Conservation (phyloP, 2,113 vertebrate species). For the Mormyrus lacerda region DNA sequence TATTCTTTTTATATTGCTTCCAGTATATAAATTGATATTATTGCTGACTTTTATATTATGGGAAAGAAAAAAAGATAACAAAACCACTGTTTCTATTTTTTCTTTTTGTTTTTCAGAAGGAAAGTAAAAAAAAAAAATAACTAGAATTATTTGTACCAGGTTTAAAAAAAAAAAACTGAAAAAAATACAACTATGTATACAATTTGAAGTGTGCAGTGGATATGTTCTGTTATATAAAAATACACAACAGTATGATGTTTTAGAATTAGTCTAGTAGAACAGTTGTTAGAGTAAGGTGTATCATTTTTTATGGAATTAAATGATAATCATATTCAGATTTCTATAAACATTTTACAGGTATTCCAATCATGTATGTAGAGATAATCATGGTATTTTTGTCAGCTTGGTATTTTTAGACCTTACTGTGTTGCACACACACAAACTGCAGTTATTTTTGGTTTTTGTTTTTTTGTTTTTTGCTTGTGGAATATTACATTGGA, state of each 20-base stretch:
- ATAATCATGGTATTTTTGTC: slow-evolving; percentile 80
- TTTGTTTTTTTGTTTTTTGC: slow-evolving; percentile 43
- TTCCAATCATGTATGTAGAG: slow-evolving; percentile 78
- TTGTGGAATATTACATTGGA: slow-evolving; percentile 37
- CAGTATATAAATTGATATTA: slow-evolving; percentile 90
- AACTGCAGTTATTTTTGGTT: slow-evolving; percentile 47
- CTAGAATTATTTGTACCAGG: slow-evolving; percentile 57
- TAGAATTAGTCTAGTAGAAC: slow-evolving; percentile 86
- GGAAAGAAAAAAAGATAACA: slow-evolving; percentile 67
- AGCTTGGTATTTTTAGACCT: slow-evolving; percentile 44
- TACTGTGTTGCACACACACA: slow-evolving; percentile 77
- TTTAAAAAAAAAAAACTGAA: slow-evolving; percentile 66
- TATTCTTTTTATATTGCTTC: slow-evolving; percentile 93
- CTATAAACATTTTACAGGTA: slow-evolving; percentile 87
- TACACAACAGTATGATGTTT: slow-evolving; percentile 80
- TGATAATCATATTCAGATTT: slow-evolving; percentile 76
- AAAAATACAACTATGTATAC: slow-evolving; percentile 80
- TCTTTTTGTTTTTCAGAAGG: slow-evolving; percentile 56
- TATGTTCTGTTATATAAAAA: slow-evolving; percentile 85
- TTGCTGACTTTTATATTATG: slow-evolving; percentile 92
- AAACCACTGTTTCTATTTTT: slow-evolving; percentile 86
- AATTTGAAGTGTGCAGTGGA: slow-evolving; percentile 91
- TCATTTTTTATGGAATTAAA: slow-evolving; percentile 77
- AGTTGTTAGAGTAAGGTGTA: slow-evolving; percentile 80
- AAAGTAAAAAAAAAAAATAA: slow-evolving; percentile 33